phyloP scores from a whole-genome alignment of 2,797 vertebrate species.

The Diplodus sargus region DNA sequence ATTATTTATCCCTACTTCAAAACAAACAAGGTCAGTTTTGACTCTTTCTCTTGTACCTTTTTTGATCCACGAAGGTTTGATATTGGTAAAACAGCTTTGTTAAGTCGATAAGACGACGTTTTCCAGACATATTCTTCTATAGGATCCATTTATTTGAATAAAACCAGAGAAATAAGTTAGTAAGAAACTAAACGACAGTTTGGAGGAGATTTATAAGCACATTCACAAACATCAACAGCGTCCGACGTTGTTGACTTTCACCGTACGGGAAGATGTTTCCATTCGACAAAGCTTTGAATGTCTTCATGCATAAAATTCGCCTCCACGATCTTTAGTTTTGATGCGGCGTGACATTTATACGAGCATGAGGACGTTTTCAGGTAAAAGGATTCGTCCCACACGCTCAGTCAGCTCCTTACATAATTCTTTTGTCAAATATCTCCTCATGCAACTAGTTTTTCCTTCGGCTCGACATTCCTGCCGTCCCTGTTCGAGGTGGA shows the following conservation, averaged over 20 bases:
- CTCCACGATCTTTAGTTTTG: background rate
- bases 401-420: conserved; percentile 15
- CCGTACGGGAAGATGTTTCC: background rate
- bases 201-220: conserved; percentile 1
- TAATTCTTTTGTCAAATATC: background rate
- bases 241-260: conserved; percentile 14
- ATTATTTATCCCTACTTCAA: too few species aligned
- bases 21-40: too few species aligned
- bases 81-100: too few species aligned
- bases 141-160: background rate
- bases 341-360: conserved; percentile 4
- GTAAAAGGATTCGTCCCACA: conserved; percentile 4
- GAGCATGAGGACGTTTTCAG: conserved; percentile 15
- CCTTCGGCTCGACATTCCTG: background rate
- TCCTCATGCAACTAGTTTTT: background rate
- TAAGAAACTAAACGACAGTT: too few species aligned
- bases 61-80: too few species aligned
- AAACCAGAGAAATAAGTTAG: background rate
- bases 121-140: background rate
- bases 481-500: background rate
- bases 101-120: background rate
- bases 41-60: too few species aligned
- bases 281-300: background rate
- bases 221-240: background rate
- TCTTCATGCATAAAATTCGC: background rate